A percentile compares a stretch with the other conserved stretches of the same genome.
Conservation (phyloP, 2,113 vertebrate species). For the Antechinus stuartii region DNA sequence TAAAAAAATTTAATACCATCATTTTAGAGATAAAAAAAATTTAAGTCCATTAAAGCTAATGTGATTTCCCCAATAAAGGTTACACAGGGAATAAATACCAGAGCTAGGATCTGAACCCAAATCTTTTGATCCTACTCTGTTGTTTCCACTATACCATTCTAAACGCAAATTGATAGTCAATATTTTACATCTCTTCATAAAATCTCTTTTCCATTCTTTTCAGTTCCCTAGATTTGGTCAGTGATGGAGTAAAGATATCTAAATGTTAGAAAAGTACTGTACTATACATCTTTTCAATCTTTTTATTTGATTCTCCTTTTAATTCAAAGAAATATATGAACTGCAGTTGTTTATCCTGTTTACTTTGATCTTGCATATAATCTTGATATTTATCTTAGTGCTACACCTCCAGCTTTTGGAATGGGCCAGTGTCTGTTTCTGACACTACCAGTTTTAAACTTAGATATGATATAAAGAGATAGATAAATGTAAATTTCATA, state of each 20-base stretch:
- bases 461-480: background rate
- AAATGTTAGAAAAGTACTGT: background rate
- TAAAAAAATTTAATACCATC: background rate
- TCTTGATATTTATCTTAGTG: fast-evolving
- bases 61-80: background rate
- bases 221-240: background rate
- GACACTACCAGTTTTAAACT: background rate
- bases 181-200: background rate
- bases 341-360: background rate
- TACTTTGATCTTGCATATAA: background rate
- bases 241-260: background rate
- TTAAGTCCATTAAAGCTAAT: background rate
- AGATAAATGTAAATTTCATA: background rate
- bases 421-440: background rate
- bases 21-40: background rate
- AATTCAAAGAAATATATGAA: background rate
- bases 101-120: background rate
- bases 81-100: background rate
- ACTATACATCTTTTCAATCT: background rate
- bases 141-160: background rate
- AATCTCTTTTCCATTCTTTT: background rate
- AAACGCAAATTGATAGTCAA: background rate
- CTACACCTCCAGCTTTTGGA: fast-evolving
- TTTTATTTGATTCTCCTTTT: background rate
- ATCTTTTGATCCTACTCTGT: background rate